These are phyloP conservation scores for Thumatha senex DNA, from an alignment of 2,888 invertebrate species.

Conservation along the genomic window DNA sequence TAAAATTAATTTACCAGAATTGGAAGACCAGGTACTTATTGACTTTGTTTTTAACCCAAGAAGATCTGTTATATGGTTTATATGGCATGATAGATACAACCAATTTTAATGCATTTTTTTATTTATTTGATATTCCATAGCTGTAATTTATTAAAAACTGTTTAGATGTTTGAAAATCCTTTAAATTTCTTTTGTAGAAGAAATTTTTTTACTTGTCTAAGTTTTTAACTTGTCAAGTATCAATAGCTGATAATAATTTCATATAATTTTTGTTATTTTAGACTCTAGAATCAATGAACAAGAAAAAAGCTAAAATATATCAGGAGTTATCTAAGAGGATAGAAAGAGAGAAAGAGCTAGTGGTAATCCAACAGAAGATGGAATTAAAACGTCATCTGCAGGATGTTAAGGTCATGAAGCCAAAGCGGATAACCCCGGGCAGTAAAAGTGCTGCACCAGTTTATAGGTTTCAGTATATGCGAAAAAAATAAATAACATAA, in stretches of 20 bases:
- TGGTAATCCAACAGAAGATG: conserved; percentile 90
- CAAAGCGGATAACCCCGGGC: conserved; percentile 85
- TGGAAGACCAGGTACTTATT: conserved; percentile 78
- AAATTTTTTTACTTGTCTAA: too few species aligned
- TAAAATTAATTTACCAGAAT: conserved; percentile 82
- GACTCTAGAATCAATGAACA: conserved; percentile 77
- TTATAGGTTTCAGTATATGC: conserved; percentile 91
- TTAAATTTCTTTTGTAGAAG: too few species aligned
- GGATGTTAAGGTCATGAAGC: conserved; percentile 85
- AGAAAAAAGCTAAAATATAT: conserved; percentile 86
- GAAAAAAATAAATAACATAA: conserved; percentile 86
- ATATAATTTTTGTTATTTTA: conserved; percentile 31
- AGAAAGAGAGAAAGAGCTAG: conserved; percentile 89
- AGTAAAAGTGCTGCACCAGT: conserved; percentile 88
- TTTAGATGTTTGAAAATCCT: too few species aligned
- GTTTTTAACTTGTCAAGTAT: too few species aligned
- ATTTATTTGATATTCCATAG: too few species aligned
- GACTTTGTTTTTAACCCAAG: neutral
- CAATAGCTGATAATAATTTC: too few species aligned
- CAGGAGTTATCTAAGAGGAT: conserved; percentile 90
- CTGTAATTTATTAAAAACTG: too few species aligned
- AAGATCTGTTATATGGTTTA: too few species aligned
- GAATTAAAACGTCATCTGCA: conserved; percentile 88
- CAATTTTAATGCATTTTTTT: too few species aligned
- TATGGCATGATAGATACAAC: too few species aligned